Evolutionary conservation across 2,797 vertebrate species (phyloP), one percentile per base, ranked within the genome.

Genomic region (Mareca penelope): DNA sequence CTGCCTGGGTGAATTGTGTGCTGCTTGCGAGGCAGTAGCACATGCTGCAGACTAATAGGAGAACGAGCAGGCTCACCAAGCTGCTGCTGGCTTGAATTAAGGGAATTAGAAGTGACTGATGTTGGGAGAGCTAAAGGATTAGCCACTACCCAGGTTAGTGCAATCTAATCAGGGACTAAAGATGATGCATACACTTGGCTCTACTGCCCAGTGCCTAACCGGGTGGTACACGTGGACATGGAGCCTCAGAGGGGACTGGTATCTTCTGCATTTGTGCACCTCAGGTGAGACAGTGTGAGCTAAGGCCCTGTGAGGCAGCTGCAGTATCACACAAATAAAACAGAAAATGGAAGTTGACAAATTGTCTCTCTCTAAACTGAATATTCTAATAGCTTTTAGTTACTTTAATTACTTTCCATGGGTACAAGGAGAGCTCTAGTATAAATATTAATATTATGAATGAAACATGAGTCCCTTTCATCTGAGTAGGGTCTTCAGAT

Each of bases 401-500:
- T 88, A 39, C 64, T 79, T 92, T 96, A 90, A 90, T 87, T 94
- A 40, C 60, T 85, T 95, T 73, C 69, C 22, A n/a, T 68, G 71
- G 52, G 71, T 84, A 72, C 42, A 59, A 77, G 56, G 44, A 82
- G 15, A 85, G 40, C 26, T 85, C 46, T 48, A 68, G 42, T 73
- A 77, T 93, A 95, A 93, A 90, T 94, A 92, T 92, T 91, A 73
- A 84, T 79, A 75, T 77, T 87, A 71, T 85, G 81, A 85, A 82
- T 89, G 68, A 93, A 95, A 92, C 57, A 67, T 52, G 76, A 90
- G 68, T 64, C 40, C 13, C 22, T 84, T 69, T 85, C 73, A 85
- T 80, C 78, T 80, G 31, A 52, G 50, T 15, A 63, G 17, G 19
- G 31, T 80, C 56, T 85, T 87, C 71, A 82, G 48, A 82, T 33